phyloP scores from a whole-genome alignment of 2,113 vertebrate species.

The Vimba vimba region DNA sequence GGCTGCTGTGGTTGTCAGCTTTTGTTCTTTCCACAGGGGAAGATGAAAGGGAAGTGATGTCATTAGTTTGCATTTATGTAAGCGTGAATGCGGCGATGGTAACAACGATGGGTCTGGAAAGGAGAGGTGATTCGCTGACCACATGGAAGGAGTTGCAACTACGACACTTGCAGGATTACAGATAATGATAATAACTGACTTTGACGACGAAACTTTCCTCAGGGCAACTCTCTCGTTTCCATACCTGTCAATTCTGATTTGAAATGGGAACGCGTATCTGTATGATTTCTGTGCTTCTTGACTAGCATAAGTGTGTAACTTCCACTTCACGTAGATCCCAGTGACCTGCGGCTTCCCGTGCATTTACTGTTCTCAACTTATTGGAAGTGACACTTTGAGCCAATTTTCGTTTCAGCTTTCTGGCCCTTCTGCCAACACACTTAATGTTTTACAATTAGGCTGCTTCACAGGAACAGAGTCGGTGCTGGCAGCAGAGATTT shows the following conservation, averaged over 20 bases:
- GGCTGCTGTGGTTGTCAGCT: constrained; percentile 31
- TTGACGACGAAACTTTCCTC: not conserved
- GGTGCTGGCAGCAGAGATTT: not conserved
- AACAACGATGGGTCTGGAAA: not conserved
- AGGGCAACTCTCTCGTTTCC: not conserved
- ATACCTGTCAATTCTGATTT: not conserved
- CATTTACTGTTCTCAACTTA: constrained; percentile 3
- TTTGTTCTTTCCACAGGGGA: constrained; percentile 23
- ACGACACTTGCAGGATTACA: not conserved
- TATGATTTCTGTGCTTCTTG: not conserved
- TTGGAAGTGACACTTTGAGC: constrained; percentile 9
- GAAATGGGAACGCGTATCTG: not conserved
- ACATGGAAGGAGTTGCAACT: not conserved
- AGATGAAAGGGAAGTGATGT: constrained; percentile 45
- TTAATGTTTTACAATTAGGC: constrained; percentile 27
- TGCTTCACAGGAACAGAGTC: not conserved
- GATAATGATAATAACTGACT: not conserved
- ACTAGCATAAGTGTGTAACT: not conserved
- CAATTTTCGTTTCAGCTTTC: not conserved
- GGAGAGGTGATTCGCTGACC: not conserved
- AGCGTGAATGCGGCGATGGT: not conserved
- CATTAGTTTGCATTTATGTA: constrained; percentile 33
- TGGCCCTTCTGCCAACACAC: not conserved
- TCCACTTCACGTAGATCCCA: not conserved
- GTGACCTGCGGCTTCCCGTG: constrained; percentile 3